Evolutionary conservation across 2,113 vertebrate species (phyloP), one percentile per base, ranked within the genome.

Genomic region (Chloroceryle aenea): DNA sequence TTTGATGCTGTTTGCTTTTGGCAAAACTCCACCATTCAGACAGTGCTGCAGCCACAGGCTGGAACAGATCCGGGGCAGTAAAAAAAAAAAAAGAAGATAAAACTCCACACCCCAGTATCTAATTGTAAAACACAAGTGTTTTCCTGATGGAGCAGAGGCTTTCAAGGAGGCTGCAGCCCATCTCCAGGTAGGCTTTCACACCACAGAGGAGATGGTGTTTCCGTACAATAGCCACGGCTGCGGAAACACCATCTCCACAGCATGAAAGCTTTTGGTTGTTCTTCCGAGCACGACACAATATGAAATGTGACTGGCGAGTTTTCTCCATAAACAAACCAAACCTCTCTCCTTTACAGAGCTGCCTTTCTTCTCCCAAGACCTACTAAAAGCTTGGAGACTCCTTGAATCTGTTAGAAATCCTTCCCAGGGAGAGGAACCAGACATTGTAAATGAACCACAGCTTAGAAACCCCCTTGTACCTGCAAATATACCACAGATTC

Each of bases 381-480:
- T 95, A 80, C 96, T 96, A 85, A 97, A 98, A 97, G 74, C 96
- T 97, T 94, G 83, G 94, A 96, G 96, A 82, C 98, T 98, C 97
- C 97, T 96, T 97, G 95, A 98, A 98, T 98, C 98, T 98, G 96
- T 97, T 98, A 98, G 98, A 97, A 98, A 97, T 78, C 96, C 91
- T 98, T 98, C 97, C 96, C 27, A 79, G 97, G 97, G 98, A 98
- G 97, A 98, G 97, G 97, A 98, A 98, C 96, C 97, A 98, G 98
- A 98, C 98, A 98, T 93, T 98, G 97, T 97, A 98, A 98, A 97
- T 96, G 98, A 98, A 97, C 97, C 98, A 90, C 97, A 96, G 90
- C 97, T 97, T 97, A 97, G 98, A 98, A 98, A 95, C 91, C 96
- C 94, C 94, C 97, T 98, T 97, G 91, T 98, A 98, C 97, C 97